Evolutionary conservation across 2,797 vertebrate genomes (phyloP).

Genomic region (Platyrinchus mystaceus): DNA sequence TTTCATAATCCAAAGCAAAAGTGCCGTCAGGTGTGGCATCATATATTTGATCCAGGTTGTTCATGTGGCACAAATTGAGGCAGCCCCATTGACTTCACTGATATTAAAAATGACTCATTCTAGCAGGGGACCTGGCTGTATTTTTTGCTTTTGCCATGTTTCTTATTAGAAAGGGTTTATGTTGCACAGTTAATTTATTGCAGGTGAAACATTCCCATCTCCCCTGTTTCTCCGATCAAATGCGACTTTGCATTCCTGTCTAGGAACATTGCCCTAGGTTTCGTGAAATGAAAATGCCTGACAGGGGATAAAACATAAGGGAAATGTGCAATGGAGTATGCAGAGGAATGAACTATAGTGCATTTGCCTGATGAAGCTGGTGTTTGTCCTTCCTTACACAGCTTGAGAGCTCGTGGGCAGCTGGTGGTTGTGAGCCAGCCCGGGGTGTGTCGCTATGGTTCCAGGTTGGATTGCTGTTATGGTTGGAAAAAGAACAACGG

Average conservation of each 20-base stretch:
- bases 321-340: background rate
- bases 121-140: background rate
- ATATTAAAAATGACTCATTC: background rate
- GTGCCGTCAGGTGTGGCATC: background rate
- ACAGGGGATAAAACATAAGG: background rate
- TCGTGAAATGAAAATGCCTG: background rate
- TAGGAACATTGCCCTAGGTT: background rate
- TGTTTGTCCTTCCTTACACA: conserved; percentile 48
- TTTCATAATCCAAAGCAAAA: background rate
- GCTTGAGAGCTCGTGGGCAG: conserved; percentile 70
- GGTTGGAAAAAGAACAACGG: conserved; percentile 93
- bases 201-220: background rate
- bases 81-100: background rate
- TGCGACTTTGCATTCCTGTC: background rate
- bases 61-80: background rate
- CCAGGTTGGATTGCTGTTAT: conserved; percentile 90
- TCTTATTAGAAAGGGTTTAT: background rate
- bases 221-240: background rate
- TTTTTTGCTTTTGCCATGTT: background rate
- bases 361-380: background rate
- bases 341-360: background rate
- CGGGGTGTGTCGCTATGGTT: conserved; percentile 90
- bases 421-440: conserved; percentile 74
- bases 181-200: background rate
- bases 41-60: background rate